Evolutionary conservation across 2,113 vertebrate species (phyloP).

Genomic region (Emydocephalus ijimae): DNA sequence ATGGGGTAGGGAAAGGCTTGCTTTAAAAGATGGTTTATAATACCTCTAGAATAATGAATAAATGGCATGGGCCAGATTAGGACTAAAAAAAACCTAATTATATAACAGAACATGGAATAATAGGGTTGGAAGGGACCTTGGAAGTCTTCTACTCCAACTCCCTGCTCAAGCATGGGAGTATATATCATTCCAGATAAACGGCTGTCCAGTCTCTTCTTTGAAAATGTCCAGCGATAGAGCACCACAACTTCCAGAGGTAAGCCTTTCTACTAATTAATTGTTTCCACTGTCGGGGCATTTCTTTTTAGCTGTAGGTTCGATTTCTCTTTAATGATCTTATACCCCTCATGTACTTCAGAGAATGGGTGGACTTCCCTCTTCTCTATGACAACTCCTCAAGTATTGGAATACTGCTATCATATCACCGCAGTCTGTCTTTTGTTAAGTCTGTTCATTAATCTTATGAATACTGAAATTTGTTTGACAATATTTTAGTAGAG

Average conservation of each 20-base stretch:
- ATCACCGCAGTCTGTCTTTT: not conserved
- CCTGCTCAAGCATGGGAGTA: too few relatives aligned
- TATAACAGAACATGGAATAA: not conserved
- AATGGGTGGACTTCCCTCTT: not conserved
- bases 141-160: too few relatives aligned
- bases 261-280: not conserved
- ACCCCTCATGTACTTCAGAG: not conserved
- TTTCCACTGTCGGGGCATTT: not conserved
- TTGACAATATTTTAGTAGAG: not conserved
- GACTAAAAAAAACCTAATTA: not conserved
- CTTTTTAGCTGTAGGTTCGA: not conserved
- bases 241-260: not conserved
- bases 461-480: not conserved
- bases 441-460: not conserved
- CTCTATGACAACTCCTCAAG: not conserved
- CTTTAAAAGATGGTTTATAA: not conserved
- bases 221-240: too few relatives aligned
- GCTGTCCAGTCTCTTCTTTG: too few relatives aligned
- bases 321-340: not conserved
- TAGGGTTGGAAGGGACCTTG: not conserved
- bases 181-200: too few relatives aligned
- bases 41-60: not conserved
- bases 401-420: not conserved
- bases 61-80: not conserved
- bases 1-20: not conserved